Evolutionary conservation across 1,140 invertebrate genomes (phyloP).

Genomic region (Triops longicaudatus): DNA sequence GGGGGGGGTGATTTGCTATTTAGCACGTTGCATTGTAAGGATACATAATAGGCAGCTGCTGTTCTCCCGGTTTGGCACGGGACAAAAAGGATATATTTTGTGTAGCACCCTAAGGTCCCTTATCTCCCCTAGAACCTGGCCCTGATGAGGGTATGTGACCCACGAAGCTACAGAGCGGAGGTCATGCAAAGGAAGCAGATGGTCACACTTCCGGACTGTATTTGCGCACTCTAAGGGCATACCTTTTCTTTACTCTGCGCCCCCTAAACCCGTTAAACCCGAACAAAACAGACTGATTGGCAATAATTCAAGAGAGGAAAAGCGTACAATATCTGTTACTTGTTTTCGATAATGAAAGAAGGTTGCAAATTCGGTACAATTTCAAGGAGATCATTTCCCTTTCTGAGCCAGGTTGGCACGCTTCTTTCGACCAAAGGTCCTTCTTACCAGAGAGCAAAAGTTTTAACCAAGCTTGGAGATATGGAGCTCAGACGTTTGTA

Average conservation of each 20-base stretch:
- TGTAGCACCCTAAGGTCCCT: not conserved
- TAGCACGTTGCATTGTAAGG: not conserved
- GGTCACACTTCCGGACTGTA: conserved; percentile 14
- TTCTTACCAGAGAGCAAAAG: too few species aligned
- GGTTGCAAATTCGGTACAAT: not conserved
- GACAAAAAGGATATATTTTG: conserved; percentile 7
- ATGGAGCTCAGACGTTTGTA: not conserved
- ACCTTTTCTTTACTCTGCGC: not conserved
- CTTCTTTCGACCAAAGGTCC: not conserved
- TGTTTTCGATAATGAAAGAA: not conserved
- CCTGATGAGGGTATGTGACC: conserved; percentile 3
- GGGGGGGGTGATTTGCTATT: not conserved
- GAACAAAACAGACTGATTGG: not conserved
- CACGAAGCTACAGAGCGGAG: conserved; percentile 6
- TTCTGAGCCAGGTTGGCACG: not conserved
- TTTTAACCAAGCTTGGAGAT: not conserved
- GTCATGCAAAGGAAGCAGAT: conserved; percentile 14
- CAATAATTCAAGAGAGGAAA: not conserved
- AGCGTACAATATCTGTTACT: not conserved
- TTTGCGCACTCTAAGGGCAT: conserved; percentile 1
- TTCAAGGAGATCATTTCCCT: not conserved
- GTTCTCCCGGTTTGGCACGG: not conserved
- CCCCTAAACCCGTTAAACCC: not conserved
- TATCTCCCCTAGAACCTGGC: not conserved
- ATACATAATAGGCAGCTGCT: conserved; percentile 10